phyloP scores from a whole-genome alignment of 2,888 invertebrate species.

The Entomobrya proxima region DNA sequence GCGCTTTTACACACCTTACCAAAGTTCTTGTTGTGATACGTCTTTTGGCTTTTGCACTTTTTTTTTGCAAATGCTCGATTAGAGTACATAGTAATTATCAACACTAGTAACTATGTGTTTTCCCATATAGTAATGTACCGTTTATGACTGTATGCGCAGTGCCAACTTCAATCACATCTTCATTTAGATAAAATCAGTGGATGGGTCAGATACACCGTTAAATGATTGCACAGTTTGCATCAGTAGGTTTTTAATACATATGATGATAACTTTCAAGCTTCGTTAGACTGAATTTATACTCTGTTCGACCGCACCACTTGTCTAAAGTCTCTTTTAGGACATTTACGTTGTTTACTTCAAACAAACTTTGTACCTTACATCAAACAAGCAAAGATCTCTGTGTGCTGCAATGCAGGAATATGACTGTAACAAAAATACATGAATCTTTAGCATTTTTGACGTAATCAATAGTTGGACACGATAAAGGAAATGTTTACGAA shows the following conservation, averaged over 20 bases:
- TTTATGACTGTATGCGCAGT: background rate
- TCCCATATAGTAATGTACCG: background rate
- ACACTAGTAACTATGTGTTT: too few species aligned
- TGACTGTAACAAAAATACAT: background rate
- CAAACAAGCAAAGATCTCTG: too few species aligned
- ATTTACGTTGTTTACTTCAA: too few species aligned
- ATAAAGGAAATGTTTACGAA: slow-evolving; percentile 3
- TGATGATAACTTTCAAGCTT: background rate
- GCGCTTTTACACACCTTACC: background rate
- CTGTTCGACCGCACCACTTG: background rate
- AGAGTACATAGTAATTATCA: background rate
- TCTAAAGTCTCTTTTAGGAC: background rate
- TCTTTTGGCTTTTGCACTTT: slow-evolving; percentile 2
- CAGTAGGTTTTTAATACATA: background rate
- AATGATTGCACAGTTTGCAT: background rate
- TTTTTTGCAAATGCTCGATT: background rate
- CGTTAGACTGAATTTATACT: background rate
- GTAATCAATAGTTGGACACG: background rate
- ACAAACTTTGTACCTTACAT: too few species aligned
- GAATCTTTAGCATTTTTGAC: background rate
- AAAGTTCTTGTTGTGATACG: background rate
- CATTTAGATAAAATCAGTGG: slow-evolving; percentile 5
- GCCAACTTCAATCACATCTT: background rate
- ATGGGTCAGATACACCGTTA: slow-evolving; percentile 1
- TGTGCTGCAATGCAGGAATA: background rate